Evolutionary conservation across 1,140 invertebrate genomes (phyloP), one percentile per base, ranked within the genome.

Genomic region (Lamellibrachia luymesi): DNA sequence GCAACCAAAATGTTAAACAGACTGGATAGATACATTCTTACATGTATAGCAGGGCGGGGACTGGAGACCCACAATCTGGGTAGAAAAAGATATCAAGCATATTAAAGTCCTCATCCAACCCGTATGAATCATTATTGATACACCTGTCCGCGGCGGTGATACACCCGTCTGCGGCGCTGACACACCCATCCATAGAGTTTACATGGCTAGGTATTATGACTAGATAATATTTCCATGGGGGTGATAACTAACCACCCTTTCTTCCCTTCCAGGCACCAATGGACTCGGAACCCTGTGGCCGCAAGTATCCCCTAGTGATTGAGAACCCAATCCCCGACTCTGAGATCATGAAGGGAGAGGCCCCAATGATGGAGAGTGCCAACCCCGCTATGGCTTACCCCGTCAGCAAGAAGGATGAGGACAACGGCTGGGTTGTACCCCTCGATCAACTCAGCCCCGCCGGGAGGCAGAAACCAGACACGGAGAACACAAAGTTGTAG

Each of bases 401-500:
- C 51, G 93, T 90, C 27, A 64, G 93, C 17, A 90, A 91, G 27
- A 64, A 50, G 49, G 93, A 93, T 25, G 93, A 93, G n/a, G 90
- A 93, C 93, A 91, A 91, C 25, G 64, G 64, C 5, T 90, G 93
- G 50, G 50, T 93, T 1, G 93, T 93, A 50, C 93, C 93, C 38
- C 89, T 93, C 10, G 93, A 93, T 6, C 50, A 93, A 90, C 90
- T 93, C 22, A 91, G 90, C 27, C 50, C 90, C 4, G 90, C 93
- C 0, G 93, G 91, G 51, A 90, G 64, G 52, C 50, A 93, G 51
- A 90, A 91, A 22, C 90, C 93, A 17, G 93, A 93, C 51, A 51
- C 51, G 8, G 93, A 93, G 90, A 93, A 93, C 27, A 93, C 93
- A 51, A 90, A 91, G 51, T 90, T 93, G 93, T 93, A 93, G 93